Conservation (phyloP, 1,140 invertebrate species). For the Prorops nasuta region DNA sequence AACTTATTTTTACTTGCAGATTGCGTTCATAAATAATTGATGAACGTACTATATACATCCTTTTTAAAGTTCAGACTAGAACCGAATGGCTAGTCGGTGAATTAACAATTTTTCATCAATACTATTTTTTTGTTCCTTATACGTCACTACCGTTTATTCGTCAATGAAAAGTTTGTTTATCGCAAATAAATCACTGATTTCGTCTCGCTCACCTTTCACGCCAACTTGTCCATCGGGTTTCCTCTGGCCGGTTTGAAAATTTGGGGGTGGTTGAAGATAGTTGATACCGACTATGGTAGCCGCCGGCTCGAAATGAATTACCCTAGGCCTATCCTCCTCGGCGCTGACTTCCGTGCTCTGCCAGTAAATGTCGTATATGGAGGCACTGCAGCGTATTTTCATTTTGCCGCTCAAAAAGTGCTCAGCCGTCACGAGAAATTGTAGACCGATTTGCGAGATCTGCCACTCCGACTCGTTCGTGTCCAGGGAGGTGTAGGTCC, state of each 20-base stretch:
- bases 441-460: constrained; percentile 50
- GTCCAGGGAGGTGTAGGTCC: constrained; percentile 35
- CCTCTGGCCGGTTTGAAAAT: constrained; percentile 53
- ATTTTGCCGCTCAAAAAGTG: constrained; percentile 61
- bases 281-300: constrained; percentile 51
- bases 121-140: too few relatives aligned
- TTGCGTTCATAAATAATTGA: too few relatives aligned
- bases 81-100: too few relatives aligned
- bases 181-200: too few relatives aligned
- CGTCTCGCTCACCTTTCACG: constrained; percentile 48
- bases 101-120: too few relatives aligned
- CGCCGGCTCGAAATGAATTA: constrained; percentile 38
- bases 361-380: constrained; percentile 64
- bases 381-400: constrained; percentile 64
- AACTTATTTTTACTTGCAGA: too few relatives aligned
- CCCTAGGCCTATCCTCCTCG: constrained; percentile 55
- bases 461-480: constrained; percentile 43
- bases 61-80: too few relatives aligned
- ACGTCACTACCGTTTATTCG: too few relatives aligned
- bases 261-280: constrained; percentile 52
- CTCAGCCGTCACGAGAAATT: constrained; percentile 57
- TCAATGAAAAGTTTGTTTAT: too few relatives aligned
- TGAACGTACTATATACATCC: too few relatives aligned
- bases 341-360: constrained; percentile 63
- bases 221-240: constrained; percentile 52